Base-by-base conservation (phyloP, 2,797 vertebrate genomes). In the Xiphophorus birchmanni region DNA sequence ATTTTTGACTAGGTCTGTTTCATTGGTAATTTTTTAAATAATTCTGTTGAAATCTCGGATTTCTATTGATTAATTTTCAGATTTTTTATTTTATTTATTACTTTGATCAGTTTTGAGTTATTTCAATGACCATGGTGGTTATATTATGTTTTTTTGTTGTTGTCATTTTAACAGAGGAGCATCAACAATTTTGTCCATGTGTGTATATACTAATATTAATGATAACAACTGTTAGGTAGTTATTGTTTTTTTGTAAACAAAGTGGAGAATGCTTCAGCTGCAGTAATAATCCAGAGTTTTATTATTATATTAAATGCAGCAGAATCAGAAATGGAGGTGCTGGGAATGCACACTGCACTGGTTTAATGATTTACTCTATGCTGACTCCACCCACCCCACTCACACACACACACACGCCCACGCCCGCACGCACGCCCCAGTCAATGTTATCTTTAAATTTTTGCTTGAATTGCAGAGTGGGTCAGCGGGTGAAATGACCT, bases 331-430 rank as follows among this genome's bases (percentile, higher is more conserved):
- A 84, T 76, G 50, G 69, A 56, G 76, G 81, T 74, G 42, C 77
- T 76, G 54, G 45, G 17, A 73, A 35, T 82, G 67, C 76, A 79
- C 78, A 45, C 81, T 23, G 52, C 56, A 5, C 76, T 54, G 76
- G 80, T 50, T 85, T 85, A 85, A 86, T 78, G 88, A 86, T 87
- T 90, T 86, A 82, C 89, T 85, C 75, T 75, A 73, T 67, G 78
- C 80, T 71, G 79, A 50, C 52, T 48, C 26, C 69, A 44, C 40
- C n/a, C 50, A 52, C 69, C 12, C 42, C 6, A 26, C 10, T 23
- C 17, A 42, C 8, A 69, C 67, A n/a, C 40, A 37, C 73, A 78
- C 48, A 12, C 67, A 44, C 67, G 76, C 50, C 21, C 56, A 37
- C 67, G 76, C 44, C 21, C 56, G 32, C 4, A 47, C 78, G 47